phyloP scores from a whole-genome alignment of 2,113 vertebrate genomes.

The Halichoerus grypus region DNA sequence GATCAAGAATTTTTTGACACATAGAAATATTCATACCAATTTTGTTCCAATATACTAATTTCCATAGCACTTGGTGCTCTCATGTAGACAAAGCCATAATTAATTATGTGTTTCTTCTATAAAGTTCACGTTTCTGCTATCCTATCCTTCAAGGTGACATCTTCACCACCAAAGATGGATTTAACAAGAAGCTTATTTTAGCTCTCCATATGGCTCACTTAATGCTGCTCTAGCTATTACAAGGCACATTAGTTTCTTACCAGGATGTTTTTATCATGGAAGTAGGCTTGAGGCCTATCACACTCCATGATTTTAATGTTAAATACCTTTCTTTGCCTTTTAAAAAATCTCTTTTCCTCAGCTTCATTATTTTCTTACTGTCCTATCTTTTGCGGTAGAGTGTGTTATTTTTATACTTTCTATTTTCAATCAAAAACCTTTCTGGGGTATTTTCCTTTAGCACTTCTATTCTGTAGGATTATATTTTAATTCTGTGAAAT shows the following conservation, averaged over 20 bases:
- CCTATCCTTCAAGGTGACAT: slow-evolving; percentile 82
- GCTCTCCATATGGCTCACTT: slow-evolving; percentile 73
- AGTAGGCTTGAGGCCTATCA: slow-evolving; percentile 71
- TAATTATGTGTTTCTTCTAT: slow-evolving; percentile 15
- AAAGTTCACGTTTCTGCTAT: slow-evolving; percentile 75
- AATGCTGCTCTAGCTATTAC: slow-evolving; percentile 74
- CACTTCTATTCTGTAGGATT: not conserved
- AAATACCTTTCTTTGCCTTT: slow-evolving; percentile 47
- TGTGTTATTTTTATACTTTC: slow-evolving; percentile 28
- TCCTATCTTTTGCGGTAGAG: not conserved
- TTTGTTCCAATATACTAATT: not conserved
- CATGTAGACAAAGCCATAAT: not conserved
- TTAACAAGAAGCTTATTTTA: slow-evolving; percentile 77
- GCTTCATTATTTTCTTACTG: not conserved
- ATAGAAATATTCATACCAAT: not conserved
- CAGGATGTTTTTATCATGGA: slow-evolving; percentile 73
- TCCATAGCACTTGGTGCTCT: not conserved
- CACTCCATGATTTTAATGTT: slow-evolving; percentile 79
- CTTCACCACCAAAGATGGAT: slow-evolving; percentile 64
- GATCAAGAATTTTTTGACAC: not conserved
- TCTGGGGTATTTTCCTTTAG: slow-evolving; percentile 39
- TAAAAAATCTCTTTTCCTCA: not conserved
- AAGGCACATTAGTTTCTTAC: slow-evolving; percentile 83
- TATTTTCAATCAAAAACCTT: not conserved
- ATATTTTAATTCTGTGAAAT: not conserved